Base-by-base conservation (phyloP, 2,888 invertebrate species). In the Stomorhina lunata region DNA sequence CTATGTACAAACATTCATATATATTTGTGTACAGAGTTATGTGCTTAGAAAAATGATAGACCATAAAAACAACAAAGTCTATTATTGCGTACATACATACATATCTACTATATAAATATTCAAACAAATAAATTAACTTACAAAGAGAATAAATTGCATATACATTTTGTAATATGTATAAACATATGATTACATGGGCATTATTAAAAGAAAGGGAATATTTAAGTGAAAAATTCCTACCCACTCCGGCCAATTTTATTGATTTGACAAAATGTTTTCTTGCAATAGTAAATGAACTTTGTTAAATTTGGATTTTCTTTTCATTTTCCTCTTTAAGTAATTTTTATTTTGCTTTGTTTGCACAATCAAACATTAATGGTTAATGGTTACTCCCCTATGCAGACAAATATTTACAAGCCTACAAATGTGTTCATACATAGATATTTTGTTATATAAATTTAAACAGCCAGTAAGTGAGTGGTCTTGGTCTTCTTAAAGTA, bases 321-420 rank as follows among this genome's bases (percentile, higher is more conserved):
- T 57, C n/a, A n/a, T n/a, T 12, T 34, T 34, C 4, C 4, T 34
- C 43, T 32, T 32, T 0, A 40, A 63, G 27, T 29, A 43, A 25
- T 10, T 40, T 66, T 32, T 22, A 15, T 79, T 61, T 57, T 59
- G 71, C 72, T 66, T 66, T 79, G 72, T 66, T 79, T 61, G 72
- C 79, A 66, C 50, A 79, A 72, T 57, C 32, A 22, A 37, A 53
- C 71, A 65, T 65, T 50, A 65, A 65, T 78, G 29, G 53, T 27
- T 78, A 65, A 57, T 71, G 65, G 75, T 55, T 29, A 29, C 55
- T 9, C 29, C 55, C 17, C 29, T 32, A 9, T 32, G 32, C 5
- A 29, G 15, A 15, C 29, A 29, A 12, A 27, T 15, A 15, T 15
- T 12, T 63, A 50, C 55, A 34, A 27, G 25, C 17, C 29, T 17